Evolutionary conservation across 2,113 vertebrate species (phyloP).

Genomic region (Suncus etruscus): DNA sequence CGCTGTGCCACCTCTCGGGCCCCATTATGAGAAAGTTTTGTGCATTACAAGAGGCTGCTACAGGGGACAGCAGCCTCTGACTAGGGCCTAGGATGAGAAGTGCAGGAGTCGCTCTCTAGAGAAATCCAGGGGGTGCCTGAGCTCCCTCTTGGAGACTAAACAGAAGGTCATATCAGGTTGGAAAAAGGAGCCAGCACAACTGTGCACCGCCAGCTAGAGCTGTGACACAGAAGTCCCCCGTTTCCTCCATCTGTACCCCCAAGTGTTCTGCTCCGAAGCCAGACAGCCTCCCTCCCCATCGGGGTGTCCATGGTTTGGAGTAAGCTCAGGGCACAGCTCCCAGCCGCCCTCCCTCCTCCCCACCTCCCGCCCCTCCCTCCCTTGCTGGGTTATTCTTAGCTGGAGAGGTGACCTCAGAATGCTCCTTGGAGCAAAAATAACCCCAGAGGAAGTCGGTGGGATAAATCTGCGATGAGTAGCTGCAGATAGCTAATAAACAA

Average conservation of each 20-base stretch:
- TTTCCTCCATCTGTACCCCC: background rate
- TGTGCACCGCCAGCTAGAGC: no score
- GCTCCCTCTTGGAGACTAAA: background rate
- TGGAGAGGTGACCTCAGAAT: conserved; percentile 79
- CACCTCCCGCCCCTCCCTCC: background rate
- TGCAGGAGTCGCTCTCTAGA: no score
- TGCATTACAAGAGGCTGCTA: no score
- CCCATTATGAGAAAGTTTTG: no score
- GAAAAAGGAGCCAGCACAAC: background rate
- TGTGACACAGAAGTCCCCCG: no score
- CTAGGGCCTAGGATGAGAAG: no score
- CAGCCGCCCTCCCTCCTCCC: background rate
- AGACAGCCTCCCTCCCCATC: background rate
- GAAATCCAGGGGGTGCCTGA: background rate
- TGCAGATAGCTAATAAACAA: conserved; percentile 59
- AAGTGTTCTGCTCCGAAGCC: background rate
- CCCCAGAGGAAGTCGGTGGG: conserved; percentile 76
- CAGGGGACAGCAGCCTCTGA: no score
- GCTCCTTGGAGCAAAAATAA: conserved; percentile 78
- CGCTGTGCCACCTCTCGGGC: no score
- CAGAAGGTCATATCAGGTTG: background rate
- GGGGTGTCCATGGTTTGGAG: no score
- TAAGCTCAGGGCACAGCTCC: no score
- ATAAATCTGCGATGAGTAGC: conserved; percentile 77
- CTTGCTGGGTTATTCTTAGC: conserved; percentile 82